Base-by-base conservation (phyloP, 2,888 invertebrate species). In the Epinotia ramella region DNA sequence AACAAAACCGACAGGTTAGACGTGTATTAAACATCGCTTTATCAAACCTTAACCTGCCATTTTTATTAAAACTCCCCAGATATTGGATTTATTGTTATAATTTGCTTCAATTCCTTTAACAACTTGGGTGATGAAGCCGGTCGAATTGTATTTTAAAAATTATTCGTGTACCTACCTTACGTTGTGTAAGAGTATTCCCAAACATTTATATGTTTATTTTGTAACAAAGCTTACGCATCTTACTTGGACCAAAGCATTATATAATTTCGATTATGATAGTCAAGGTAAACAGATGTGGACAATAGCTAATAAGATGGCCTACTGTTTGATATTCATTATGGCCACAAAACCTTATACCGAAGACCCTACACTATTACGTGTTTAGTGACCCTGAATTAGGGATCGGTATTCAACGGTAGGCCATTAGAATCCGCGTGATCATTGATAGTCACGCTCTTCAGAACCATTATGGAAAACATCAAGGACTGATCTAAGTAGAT, bases 331-430 rank as follows among this genome's bases (percentile, higher is more conserved):
- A 75, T 71, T 71, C 70, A 71, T 60, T 62, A 66, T 60, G 28
- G 65, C 18, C 33, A 53, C 65, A 53, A 70, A 70, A 59, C 66
- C 75, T 71, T 75, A 75, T 66, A n/a, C 24, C 66, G 65, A 40
- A 53, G 64, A 56, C 56, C 62, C 70, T 70, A 69, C 56, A 60
- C 49, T 70, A 65, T 75, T 62, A 75, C 75, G 59, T 57, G 69
- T 49, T 65, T 24, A 49, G 60, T 75, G 66, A 71, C 70, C 75
- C 65, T 75, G 75, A 71, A 66, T 75, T 75, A 71, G 75, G 75
- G 70, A 70, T 75, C 70, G 66, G 70, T 53, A 66, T 71, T 73
- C 65, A 53, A 70, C 64, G 64, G 53, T 68, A 57, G 65, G 24
- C 70, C 44, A 75, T 75, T 70, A 71, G 59, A 16, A 53, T 70